These are phyloP conservation scores for Apeltes quadracus DNA, from an alignment of 2,113 vertebrate species.

Conservation along the genomic window DNA sequence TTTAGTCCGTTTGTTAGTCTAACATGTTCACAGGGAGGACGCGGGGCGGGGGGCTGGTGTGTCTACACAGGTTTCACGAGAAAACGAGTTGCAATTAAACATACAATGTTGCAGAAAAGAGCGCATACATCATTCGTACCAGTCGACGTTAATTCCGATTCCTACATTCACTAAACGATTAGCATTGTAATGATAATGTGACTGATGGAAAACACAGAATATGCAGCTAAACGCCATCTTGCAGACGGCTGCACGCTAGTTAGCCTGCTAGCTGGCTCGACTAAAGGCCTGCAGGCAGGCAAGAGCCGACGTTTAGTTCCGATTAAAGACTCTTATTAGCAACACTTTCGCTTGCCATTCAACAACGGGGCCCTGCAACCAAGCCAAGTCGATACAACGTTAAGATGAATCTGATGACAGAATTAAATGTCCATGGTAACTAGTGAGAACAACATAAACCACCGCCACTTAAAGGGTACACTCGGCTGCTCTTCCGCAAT, in stretches of 20 bases:
- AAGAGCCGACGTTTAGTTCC: constrained; percentile 24
- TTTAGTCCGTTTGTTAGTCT: constrained; percentile 12
- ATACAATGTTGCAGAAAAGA: not conserved
- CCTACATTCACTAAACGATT: not conserved
- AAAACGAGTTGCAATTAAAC: not conserved
- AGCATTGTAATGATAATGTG: constrained; percentile 37
- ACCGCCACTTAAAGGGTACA: constrained; percentile 35
- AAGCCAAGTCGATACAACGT: not conserved
- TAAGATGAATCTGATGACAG: not conserved
- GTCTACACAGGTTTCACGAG: not conserved
- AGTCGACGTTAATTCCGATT: not conserved
- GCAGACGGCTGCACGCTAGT: constrained; percentile 69
- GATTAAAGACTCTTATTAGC: not conserved
- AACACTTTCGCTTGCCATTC: not conserved
- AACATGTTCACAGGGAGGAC: constrained; percentile 1
- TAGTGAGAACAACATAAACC: constrained; percentile 39
- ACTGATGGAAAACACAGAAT: constrained; percentile 61
- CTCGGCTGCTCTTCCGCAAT: constrained; percentile 75
- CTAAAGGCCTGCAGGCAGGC: constrained; percentile 66
- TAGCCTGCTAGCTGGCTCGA: constrained; percentile 54
- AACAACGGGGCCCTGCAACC: not conserved
- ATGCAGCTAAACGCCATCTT: constrained; percentile 80
- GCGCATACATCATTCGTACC: not conserved
- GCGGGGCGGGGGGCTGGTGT: too few relatives aligned
- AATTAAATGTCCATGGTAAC: not conserved